phyloP scores from a whole-genome alignment of 2,888 invertebrate genomes.

The Ophion ventricosus region DNA sequence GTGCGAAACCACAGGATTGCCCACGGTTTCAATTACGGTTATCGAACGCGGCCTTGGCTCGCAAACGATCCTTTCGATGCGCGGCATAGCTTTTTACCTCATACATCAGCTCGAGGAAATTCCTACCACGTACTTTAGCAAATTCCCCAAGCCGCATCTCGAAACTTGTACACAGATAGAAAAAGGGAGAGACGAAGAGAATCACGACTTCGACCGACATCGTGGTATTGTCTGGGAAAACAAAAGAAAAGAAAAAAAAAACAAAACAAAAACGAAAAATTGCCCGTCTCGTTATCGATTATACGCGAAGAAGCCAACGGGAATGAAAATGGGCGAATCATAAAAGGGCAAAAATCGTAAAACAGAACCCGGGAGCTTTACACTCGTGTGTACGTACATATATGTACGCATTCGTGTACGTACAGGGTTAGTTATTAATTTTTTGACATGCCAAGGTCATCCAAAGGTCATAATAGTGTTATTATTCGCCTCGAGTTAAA shows the following conservation, averaged over 20 bases:
- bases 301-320: constrained; percentile 56
- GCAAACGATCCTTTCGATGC: constrained; percentile 17
- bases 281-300: constrained; percentile 61
- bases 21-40: constrained; percentile 69
- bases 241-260: not conserved
- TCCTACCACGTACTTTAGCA: constrained; percentile 68
- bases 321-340: constrained; percentile 46
- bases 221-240: constrained; percentile 54
- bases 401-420: not conserved
- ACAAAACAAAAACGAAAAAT: constrained; percentile 37
- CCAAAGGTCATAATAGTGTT: no score
- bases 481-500: no score
- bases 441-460: no score
- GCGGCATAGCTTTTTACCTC: constrained; percentile 32
- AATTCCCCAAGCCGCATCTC: constrained; percentile 61
- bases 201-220: constrained; percentile 40
- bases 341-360: constrained; percentile 39
- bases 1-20: constrained; percentile 58
- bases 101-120: constrained; percentile 58
- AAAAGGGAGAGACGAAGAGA: constrained; percentile 8
- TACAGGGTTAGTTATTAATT: no score
- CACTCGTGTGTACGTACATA: not conserved
- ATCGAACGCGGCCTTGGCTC: constrained; percentile 63
- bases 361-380: constrained; percentile 25
- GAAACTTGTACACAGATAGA: not conserved